These are phyloP conservation scores for Mycteria americana DNA, from an alignment of 2,797 vertebrate species.

Conservation along the genomic window DNA sequence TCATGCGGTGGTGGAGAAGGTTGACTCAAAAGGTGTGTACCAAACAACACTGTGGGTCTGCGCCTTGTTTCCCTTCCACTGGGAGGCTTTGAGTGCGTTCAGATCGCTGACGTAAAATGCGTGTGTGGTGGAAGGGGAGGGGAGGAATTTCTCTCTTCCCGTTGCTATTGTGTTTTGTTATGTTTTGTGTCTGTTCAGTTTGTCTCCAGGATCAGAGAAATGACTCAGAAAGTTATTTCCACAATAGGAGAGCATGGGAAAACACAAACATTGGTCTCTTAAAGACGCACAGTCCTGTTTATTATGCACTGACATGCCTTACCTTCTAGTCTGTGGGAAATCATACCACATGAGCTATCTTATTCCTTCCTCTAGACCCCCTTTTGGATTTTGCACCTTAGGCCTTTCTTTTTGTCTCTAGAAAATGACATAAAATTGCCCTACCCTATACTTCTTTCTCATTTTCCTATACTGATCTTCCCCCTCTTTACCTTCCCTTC, in stretches of 20 bases:
- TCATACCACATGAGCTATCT: background rate
- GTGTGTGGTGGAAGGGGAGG: background rate
- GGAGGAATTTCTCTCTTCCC: constrained; percentile 36
- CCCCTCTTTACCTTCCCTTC: background rate
- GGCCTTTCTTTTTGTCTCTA: background rate
- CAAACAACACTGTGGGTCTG: background rate
- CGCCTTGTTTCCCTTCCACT: background rate
- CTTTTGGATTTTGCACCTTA: background rate
- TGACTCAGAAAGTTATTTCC: constrained; percentile 65
- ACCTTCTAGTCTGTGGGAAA: background rate
- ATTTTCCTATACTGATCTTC: background rate
- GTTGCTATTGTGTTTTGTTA: constrained; percentile 40
- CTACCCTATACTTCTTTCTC: background rate
- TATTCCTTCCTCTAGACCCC: background rate
- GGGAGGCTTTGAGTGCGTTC: background rate
- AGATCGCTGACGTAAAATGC: background rate
- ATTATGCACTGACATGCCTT: background rate
- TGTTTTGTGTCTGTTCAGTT: constrained; percentile 45
- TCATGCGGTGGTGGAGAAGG: background rate
- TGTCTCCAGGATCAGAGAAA: constrained; percentile 63
- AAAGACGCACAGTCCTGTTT: constrained; percentile 34
- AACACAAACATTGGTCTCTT: constrained; percentile 54
- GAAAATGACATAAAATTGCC: background rate
- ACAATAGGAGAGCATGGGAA: constrained; percentile 67
- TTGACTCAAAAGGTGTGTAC: background rate